A percentile compares a stretch with the other conserved stretches of the same genome.
phyloP scores from a whole-genome alignment of 2,888 invertebrate species.

The Temnothorax unifasciatus region DNA sequence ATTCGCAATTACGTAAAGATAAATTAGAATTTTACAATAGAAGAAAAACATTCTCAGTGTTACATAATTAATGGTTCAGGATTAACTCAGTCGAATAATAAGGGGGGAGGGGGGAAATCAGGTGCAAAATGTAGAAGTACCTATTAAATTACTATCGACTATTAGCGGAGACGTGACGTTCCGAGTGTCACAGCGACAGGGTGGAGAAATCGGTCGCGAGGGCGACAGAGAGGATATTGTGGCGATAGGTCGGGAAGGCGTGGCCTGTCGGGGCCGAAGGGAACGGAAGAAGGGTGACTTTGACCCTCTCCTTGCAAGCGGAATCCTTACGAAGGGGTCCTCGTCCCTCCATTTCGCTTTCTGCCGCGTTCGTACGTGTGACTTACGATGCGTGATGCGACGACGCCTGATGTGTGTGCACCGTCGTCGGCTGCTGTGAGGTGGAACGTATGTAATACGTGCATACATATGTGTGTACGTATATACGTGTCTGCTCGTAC shows the following conservation, averaged over 20 bases:
- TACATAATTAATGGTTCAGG: conserved; percentile 11
- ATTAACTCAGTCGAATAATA: not conserved
- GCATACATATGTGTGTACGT: conserved; percentile 39
- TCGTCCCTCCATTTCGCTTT: conserved; percentile 66
- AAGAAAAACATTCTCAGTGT: not conserved
- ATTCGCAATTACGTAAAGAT: not conserved
- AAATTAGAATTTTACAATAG: not conserved
- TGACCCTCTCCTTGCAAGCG: conserved; percentile 61
- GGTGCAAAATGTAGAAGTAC: conserved; percentile 35
- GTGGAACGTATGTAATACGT: conserved; percentile 56
- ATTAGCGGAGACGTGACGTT: conserved; percentile 58
- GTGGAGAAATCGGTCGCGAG: conserved; percentile 38
- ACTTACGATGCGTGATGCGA: conserved; percentile 80
- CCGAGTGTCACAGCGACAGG: conserved; percentile 60
- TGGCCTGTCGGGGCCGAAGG: conserved; percentile 71
- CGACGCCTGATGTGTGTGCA: conserved; percentile 77
- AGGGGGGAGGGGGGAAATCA: not conserved
- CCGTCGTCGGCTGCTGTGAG: conserved; percentile 55
- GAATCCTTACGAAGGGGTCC: conserved; percentile 71
- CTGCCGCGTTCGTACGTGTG: conserved; percentile 70
- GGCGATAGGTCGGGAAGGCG: conserved; percentile 77
- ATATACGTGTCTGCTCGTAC: conserved; percentile 38
- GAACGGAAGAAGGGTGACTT: conserved; percentile 72
- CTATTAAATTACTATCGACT: conserved; percentile 78
- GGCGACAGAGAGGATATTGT: conserved; percentile 63